Evolutionary conservation across 2,113 vertebrate genomes (phyloP).

Genomic region (Chloropsis cyanopogon): DNA sequence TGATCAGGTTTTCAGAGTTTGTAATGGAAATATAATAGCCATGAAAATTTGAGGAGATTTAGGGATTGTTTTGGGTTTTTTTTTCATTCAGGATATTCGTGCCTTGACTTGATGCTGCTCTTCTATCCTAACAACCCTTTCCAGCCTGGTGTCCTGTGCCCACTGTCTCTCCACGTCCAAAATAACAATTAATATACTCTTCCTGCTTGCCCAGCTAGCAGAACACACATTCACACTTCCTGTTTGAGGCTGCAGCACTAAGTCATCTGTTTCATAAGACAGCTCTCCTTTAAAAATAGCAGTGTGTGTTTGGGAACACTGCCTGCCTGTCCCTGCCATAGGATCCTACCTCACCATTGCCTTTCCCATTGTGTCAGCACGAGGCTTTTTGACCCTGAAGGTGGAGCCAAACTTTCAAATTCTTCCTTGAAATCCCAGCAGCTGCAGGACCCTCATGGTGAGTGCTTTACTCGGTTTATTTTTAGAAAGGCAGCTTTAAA

Average conservation of each 20-base stretch:
- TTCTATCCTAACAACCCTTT: background rate
- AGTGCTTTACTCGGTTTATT: background rate
- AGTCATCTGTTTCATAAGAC: background rate
- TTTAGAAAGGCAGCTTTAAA: background rate
- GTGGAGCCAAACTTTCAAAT: constrained; percentile 16
- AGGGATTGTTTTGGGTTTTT: background rate
- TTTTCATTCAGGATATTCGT: background rate
- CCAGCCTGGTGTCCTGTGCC: background rate
- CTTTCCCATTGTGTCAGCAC: constrained; percentile 28
- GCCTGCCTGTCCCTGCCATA: background rate
- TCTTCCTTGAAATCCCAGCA: constrained; percentile 28
- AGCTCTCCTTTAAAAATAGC: constrained; percentile 38
- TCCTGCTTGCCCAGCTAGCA: background rate
- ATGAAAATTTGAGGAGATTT: background rate
- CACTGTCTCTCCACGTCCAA: background rate
- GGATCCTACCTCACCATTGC: background rate
- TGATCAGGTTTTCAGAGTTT: background rate
- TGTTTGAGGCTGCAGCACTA: background rate
- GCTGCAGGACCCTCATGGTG: constrained; percentile 2
- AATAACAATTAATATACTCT: background rate
- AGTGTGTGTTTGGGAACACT: background rate
- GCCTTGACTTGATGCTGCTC: background rate
- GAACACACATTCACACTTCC: background rate
- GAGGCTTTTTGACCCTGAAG: background rate
- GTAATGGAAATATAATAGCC: background rate